Evolutionary conservation across 2,113 vertebrate species (phyloP).

Genomic region (Rhabdornis inornatus): DNA sequence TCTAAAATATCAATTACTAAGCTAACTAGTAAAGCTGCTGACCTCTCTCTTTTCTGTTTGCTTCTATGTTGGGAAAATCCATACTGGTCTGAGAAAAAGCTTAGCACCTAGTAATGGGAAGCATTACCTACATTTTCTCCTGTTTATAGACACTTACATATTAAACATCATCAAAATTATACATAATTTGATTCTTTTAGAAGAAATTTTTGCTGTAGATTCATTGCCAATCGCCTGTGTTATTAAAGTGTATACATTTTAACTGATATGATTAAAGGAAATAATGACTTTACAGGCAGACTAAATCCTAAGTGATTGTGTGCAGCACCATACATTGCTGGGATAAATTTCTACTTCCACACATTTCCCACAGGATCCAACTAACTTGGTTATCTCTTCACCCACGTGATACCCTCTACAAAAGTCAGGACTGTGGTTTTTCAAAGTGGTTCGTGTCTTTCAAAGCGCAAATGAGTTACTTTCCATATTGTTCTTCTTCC

Average conservation of each 20-base stretch:
- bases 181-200: not conserved
- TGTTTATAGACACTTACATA: not conserved
- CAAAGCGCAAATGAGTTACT: not conserved
- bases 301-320: not conserved
- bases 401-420: not conserved
- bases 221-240: fast-evolving
- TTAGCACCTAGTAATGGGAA: not conserved
- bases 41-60: not conserved
- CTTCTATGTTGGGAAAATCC: not conserved
- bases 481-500: not conserved
- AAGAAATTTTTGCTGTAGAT: not conserved
- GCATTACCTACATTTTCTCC: not conserved
- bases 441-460: not conserved
- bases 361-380: not conserved
- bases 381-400: not conserved
- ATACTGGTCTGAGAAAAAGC: not conserved
- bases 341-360: not conserved
- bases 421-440: not conserved
- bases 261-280: not conserved
- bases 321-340: not conserved
- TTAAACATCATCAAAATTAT: not conserved
- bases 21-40: not conserved
- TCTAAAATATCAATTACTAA: not conserved
- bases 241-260: not conserved
- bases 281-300: not conserved